phyloP scores from a whole-genome alignment of 2,888 invertebrate genomes.

The Drosophila ustulata region DNA sequence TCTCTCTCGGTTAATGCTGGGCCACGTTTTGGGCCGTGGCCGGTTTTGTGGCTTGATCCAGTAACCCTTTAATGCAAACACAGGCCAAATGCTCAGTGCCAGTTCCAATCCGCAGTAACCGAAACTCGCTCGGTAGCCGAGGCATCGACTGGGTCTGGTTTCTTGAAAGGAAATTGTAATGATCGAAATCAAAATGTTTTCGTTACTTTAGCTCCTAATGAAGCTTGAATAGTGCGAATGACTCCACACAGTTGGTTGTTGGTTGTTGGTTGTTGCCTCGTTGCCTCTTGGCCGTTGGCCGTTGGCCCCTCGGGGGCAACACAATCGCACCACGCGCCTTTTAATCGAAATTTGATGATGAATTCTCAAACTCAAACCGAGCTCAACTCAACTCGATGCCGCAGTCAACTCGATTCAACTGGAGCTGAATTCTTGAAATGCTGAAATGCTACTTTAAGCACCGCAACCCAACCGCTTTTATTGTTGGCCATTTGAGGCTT shows the following conservation, averaged over 20 bases:
- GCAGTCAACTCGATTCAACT: slow-evolving; percentile 34
- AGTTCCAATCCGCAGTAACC: slow-evolving; percentile 37
- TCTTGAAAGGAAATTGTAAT: slow-evolving; percentile 78
- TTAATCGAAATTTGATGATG: slow-evolving; percentile 82
- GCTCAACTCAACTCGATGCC: slow-evolving; percentile 27
- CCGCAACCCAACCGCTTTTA: slow-evolving; percentile 35
- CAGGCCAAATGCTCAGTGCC: slow-evolving; percentile 37
- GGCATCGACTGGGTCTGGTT: slow-evolving; percentile 14
- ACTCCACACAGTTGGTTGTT: slow-evolving; percentile 59
- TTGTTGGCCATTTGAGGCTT: slow-evolving; percentile 65
- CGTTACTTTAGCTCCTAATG: slow-evolving; percentile 80
- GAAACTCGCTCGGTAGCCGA: slow-evolving; percentile 70
- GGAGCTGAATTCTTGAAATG: slow-evolving; percentile 43
- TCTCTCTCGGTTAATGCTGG: neutral
- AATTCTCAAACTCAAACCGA: slow-evolving; percentile 57
- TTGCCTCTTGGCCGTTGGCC: slow-evolving; percentile 11
- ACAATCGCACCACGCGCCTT: slow-evolving; percentile 69
- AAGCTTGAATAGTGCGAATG: slow-evolving; percentile 81
- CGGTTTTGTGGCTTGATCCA: slow-evolving; percentile 72
- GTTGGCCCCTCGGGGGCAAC: slow-evolving; percentile 43
- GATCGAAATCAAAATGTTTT: slow-evolving; percentile 80
- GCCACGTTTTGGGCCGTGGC: slow-evolving; percentile 21
- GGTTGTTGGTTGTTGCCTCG: slow-evolving; percentile 5
- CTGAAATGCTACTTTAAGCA: slow-evolving; percentile 56
- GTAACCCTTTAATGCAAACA: slow-evolving; percentile 76